Conservation (phyloP, 2,113 vertebrate genomes). For the Manacus vitellinus region DNA sequence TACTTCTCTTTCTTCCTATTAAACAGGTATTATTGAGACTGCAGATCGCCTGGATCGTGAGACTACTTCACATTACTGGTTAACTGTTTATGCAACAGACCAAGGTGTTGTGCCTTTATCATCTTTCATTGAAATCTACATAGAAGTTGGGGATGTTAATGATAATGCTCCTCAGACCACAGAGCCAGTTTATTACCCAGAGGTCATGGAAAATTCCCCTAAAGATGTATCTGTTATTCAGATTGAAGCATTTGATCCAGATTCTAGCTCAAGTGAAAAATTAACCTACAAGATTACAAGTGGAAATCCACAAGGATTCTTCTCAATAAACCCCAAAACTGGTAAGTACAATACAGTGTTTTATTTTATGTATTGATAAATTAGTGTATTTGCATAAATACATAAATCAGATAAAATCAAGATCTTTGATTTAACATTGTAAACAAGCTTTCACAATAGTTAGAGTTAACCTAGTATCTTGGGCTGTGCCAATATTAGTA, state of each 20-base stretch:
- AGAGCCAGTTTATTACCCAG: conserved; percentile 94
- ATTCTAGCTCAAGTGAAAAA: conserved; percentile 87
- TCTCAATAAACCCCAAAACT: conserved; percentile 87
- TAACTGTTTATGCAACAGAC: conserved; percentile 94
- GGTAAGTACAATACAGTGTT: conserved; percentile 78
- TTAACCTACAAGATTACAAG: conserved; percentile 92
- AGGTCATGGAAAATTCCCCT: conserved; percentile 92
- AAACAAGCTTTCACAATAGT: neutral
- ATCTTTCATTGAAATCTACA: conserved; percentile 90
- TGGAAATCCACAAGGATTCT: conserved; percentile 99
- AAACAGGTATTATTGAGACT: conserved; percentile 87
- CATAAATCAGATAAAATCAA: neutral
- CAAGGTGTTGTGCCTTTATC: conserved; percentile 90
- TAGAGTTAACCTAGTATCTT: neutral
- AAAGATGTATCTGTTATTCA: conserved; percentile 92
- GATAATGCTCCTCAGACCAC: conserved; percentile 94
- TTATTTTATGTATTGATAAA: neutral
- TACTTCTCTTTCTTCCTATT: neutral
- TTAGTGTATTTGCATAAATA: neutral
- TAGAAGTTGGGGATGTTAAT: conserved; percentile 94
- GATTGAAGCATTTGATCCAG: conserved; percentile 92
- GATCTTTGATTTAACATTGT: neutral
- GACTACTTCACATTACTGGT: conserved; percentile 91
- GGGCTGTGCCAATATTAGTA: neutral
- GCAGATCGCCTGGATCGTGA: conserved; percentile 90